Conservation (phyloP, 1,140 invertebrate genomes). For the Lepidurus apus region DNA sequence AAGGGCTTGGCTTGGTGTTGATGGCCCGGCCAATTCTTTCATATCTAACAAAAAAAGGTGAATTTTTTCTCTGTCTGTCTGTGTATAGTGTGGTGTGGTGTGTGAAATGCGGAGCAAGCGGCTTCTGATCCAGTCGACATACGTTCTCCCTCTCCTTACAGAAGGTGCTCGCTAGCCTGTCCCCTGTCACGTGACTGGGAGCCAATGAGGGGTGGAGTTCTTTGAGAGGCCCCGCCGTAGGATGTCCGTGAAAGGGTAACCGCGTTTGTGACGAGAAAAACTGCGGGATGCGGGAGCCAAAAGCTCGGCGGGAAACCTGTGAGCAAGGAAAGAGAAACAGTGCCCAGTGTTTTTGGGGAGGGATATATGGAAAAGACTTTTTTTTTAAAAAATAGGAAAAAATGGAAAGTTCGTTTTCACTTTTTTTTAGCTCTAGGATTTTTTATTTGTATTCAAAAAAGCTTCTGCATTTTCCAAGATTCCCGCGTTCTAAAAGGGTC, state of each 20-base stretch:
- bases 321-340: too few relatives aligned
- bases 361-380: too few relatives aligned
- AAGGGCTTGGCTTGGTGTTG: background rate
- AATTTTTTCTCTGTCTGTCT: background rate
- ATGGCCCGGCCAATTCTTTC: background rate
- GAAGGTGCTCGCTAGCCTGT: background rate
- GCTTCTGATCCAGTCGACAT: too few relatives aligned
- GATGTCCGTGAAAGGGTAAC: slow-evolving; percentile 21
- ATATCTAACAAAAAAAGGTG: background rate
- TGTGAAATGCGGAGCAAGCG: background rate
- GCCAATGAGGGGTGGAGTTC: background rate
- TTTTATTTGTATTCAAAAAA: too few relatives aligned
- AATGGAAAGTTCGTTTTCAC: too few relatives aligned
- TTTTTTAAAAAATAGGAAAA: too few relatives aligned
- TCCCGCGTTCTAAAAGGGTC: too few relatives aligned
- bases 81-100: background rate
- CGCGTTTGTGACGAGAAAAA: background rate
- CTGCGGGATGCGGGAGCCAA: slow-evolving; percentile 10
- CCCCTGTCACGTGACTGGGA: background rate
- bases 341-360: too few relatives aligned
- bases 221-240: background rate
- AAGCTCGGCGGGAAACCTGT: background rate
- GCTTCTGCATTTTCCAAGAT: background rate
- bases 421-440: too few relatives aligned
- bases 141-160: too few relatives aligned